phyloP scores from a whole-genome alignment of 2,888 invertebrate species.

The Eupsilia transversa region DNA sequence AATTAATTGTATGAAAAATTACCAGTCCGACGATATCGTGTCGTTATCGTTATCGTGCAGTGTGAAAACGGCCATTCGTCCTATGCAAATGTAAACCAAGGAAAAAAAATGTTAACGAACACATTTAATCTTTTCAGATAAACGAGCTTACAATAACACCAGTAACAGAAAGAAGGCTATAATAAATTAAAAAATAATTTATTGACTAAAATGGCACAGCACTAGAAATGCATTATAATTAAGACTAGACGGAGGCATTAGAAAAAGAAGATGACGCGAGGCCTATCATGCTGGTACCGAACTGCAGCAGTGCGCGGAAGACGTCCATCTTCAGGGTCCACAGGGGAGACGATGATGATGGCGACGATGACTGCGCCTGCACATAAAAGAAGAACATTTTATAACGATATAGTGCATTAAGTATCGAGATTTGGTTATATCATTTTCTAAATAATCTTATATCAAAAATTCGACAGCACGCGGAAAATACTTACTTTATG shows the following conservation, averaged over 20 bases:
- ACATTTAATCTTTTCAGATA: slow-evolving; percentile 75
- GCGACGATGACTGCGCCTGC: slow-evolving; percentile 27
- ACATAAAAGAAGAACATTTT: slow-evolving; percentile 5
- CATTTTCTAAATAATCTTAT: background rate
- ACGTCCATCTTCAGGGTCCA: slow-evolving; percentile 84
- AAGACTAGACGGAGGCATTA: slow-evolving; percentile 57
- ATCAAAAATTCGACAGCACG: background rate
- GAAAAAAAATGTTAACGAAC: background rate
- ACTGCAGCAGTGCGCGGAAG: slow-evolving; percentile 80
- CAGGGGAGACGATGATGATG: slow-evolving; percentile 71
- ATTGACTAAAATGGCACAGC: slow-evolving; percentile 64
- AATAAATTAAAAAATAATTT: slow-evolving; percentile 21
- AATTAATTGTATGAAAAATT: no score
- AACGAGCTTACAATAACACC: slow-evolving; percentile 79
- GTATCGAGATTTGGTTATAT: background rate
- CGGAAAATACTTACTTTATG: slow-evolving; percentile 29
- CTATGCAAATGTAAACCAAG: background rate
- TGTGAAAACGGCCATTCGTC: no score
- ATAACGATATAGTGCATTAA: background rate
- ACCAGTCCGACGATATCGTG: no score
- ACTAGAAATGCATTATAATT: slow-evolving; percentile 41
- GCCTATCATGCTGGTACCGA: slow-evolving; percentile 80
- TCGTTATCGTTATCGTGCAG: no score
- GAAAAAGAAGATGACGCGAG: slow-evolving; percentile 77
- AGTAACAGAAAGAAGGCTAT: slow-evolving; percentile 76